Percentiles rank a stretch among this genome's conserved stretches.
Evolutionary conservation across 2,888 invertebrate genomes (phyloP).

Genomic region (Cheilosia scutellata): DNA sequence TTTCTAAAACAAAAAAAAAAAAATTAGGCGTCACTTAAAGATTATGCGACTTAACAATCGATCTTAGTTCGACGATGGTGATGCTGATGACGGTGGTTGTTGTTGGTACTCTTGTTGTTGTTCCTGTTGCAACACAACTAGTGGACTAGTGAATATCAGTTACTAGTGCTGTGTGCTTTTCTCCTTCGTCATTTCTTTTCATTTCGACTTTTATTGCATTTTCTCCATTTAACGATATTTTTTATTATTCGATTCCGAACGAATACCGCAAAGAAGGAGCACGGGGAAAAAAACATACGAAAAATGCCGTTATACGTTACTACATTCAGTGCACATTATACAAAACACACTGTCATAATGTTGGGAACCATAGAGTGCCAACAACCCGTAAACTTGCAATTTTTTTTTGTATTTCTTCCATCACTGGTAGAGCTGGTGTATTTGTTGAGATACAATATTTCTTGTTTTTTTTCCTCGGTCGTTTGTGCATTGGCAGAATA

Average conservation of each 20-base stretch:
- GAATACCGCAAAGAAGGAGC: conserved; percentile 58
- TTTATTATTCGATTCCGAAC: conserved; percentile 46
- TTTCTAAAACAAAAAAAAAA: not conserved
- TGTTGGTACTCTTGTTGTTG: conserved; percentile 38
- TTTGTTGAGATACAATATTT: conserved; percentile 73
- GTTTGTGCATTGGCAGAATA: conserved; percentile 44
- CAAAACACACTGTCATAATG: conserved; percentile 75
- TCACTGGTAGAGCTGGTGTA: conserved; percentile 64
- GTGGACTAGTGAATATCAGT: conserved; percentile 47
- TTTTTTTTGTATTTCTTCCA: conserved; percentile 65
- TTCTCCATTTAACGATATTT: conserved; percentile 34
- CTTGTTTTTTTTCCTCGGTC: conserved; percentile 47
- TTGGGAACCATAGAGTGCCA: conserved; percentile 74
- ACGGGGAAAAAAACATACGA: conserved; percentile 59
- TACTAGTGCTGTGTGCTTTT: conserved; percentile 45
- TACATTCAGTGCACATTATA: conserved; percentile 75
- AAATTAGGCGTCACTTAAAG: not conserved
- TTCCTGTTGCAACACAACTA: conserved; percentile 61
- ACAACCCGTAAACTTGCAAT: conserved; percentile 75
- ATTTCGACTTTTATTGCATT: conserved; percentile 28
- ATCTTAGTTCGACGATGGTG: conserved; percentile 15
- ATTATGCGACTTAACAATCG: conserved; percentile 7
- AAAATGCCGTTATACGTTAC: conserved; percentile 74
- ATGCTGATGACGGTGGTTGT: not conserved
- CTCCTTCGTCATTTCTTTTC: conserved; percentile 30